Evolutionary conservation across 1,140 invertebrate genomes (phyloP), one percentile per base, ranked within the genome.

Genomic region (Thereuonema tuberculata): DNA sequence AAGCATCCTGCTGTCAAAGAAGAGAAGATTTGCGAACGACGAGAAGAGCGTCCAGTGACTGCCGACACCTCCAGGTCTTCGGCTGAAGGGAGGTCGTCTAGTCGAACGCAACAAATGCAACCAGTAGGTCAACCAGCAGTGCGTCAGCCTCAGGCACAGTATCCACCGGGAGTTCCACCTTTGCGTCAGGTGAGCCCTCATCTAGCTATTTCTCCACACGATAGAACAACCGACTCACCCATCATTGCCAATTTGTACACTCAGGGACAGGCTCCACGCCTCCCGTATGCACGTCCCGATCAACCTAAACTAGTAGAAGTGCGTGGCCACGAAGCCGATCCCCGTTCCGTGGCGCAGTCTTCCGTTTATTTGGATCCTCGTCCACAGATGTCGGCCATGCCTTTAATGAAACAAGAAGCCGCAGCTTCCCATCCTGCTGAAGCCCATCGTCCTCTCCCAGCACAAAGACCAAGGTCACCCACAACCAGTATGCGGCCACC

Each of bases 221-320:
- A 89, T 69, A 76, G 86, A 58, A 80, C 80, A 23, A 86, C 86
- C 61, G 86, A 73, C 48, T 86, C 84, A 54, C 85, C 85, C 1
- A 81, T 82, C 71, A 78, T 84, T 24, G 82, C 81, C 1, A 83
- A 84, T 68, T 79, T 85, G 1, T 85, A 85, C 66, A 50, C 37
- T 58, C 46, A 56, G 25, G 57, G 57, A 15, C 61, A 60, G 24
- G 61, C 76, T 74, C 59, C 68, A 68, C 2, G 70, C 70, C 54
- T 67, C 75, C 5, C 74, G 77, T 9, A 43, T 62, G 25, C 58
- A 58, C 14, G 37, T 53, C 2, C 60, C 57, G 29, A 59, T 57
- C 58, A 63, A 64, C 55, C 59, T 58, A 28, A 66, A 59, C 60
- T 64, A 58, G 20, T 48, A 46, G 9, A 29, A 27, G 9, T 56